Evolutionary conservation across 2,888 invertebrate species (phyloP).

Genomic region (Tenodera sinensis): DNA sequence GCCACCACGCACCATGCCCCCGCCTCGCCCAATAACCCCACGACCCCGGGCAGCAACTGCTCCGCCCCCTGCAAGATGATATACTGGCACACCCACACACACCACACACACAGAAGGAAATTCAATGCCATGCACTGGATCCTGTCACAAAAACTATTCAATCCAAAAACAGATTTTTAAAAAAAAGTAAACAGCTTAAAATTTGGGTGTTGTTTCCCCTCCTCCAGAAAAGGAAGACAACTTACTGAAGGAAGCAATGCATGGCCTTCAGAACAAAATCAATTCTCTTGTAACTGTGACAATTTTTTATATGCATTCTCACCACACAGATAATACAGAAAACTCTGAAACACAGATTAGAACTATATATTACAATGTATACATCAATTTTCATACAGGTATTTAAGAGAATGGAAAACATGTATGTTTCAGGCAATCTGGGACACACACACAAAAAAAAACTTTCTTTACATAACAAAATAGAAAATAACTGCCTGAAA

Average conservation of each 20-base stretch:
- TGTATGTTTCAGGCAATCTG: not conserved
- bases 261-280: not conserved
- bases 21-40: conserved; percentile 19
- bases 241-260: not conserved
- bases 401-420: not conserved
- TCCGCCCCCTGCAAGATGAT: conserved; percentile 17
- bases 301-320: not conserved
- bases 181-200: not conserved
- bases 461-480: not conserved
- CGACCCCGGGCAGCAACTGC: conserved; percentile 6
- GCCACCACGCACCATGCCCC: conserved; percentile 20
- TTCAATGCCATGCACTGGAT: not conserved
- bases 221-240: not conserved
- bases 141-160: not conserved
- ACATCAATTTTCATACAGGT: conserved; percentile 13
- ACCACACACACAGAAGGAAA: not conserved
- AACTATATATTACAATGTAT: not conserved
- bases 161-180: not conserved
- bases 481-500: not conserved
- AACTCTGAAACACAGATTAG: not conserved
- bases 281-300: not conserved
- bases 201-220: not conserved
- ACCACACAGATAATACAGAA: not conserved
- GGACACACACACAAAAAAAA: not conserved
- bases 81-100: not conserved